Evolutionary conservation across 1,140 invertebrate species (phyloP), one percentile per base, ranked within the genome.

Genomic region (Drosophila eugracilis): DNA sequence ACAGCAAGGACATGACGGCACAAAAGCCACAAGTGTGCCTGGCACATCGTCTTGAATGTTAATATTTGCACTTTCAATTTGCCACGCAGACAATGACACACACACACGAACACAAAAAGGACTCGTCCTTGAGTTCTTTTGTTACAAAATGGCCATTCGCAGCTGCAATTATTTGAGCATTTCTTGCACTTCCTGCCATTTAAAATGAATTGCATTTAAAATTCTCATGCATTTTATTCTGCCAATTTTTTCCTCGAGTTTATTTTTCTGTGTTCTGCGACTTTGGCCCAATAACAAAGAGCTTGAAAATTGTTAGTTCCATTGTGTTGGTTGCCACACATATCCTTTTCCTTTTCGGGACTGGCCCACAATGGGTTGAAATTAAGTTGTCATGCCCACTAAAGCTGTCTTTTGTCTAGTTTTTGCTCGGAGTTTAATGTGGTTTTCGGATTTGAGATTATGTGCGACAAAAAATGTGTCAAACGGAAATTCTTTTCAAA

Each of bases 11-110:
- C 42, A 47, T 19, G 37, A 42, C 39, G 52, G 36, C 39, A 70
- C 19, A 73, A 36, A 65, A 76, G 78, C 77, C 77, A 81, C 77
- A 80, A 80, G 78, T 81, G 78, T 78, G 67, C 65, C 57, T 69
- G 75, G 60, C 62, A 69, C 62, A 54, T 58, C 72, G 78, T 70
- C 78, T 81, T 81, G 79, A 83, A 83, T 81, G 79, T 83, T 78
- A 83, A 83, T 83, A 83, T 83, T 83, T 83, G 74, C 78, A 65
- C 78, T 78, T 83, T 83, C 78, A 84, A 84, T 83, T 84, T 72
- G 58, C 75, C 75, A 70, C 62, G 50, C 58, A 60, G 63, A 42
- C 19, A 60, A 21, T 44, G 26, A 42, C 26, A 42, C 26, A 66
- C 41, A 41, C 30, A 48, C 30, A 32, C 28, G 49, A 21, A 24